Conservation (phyloP, 2,888 invertebrate species). For the Clostera curtula region DNA sequence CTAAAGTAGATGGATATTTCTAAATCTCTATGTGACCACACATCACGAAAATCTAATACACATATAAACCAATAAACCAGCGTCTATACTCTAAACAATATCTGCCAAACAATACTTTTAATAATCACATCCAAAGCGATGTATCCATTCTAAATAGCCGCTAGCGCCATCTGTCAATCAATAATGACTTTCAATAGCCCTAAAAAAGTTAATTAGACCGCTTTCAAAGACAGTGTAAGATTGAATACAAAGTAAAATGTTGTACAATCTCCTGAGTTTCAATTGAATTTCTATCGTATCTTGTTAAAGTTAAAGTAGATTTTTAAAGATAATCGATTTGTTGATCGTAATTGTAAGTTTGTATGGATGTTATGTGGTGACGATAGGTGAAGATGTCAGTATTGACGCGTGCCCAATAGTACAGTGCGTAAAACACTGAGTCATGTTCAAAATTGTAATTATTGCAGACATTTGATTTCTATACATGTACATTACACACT, state of each 20-base stretch:
- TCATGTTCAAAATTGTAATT: constrained; percentile 53
- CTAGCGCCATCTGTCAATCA: constrained; percentile 72
- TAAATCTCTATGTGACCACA: constrained; percentile 23
- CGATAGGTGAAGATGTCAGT: constrained; percentile 67
- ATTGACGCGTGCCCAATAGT: constrained; percentile 66
- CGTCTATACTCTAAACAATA: constrained; percentile 15
- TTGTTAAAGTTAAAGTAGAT: constrained; percentile 24
- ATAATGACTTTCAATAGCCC: constrained; percentile 62
- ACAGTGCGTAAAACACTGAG: constrained; percentile 35
- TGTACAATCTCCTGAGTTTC: constrained; percentile 9
- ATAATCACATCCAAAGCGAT: constrained; percentile 41
- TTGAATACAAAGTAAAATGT: constrained; percentile 27
- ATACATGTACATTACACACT: too few relatives aligned
- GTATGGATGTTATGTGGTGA: constrained; percentile 57
- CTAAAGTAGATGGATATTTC: constrained; percentile 10
- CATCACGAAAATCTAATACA: constrained; percentile 24
- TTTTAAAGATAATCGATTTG: constrained; percentile 11
- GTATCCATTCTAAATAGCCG: constrained; percentile 63
- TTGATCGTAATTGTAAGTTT: constrained; percentile 23
- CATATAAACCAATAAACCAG: constrained; percentile 15
- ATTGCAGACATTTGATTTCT: too few relatives aligned
- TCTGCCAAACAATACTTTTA: constrained; percentile 24
- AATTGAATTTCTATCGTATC: constrained; percentile 19
- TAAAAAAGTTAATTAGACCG: constrained; percentile 70
- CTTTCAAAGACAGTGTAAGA: constrained; percentile 61